These are phyloP conservation scores for Eciton burchellii DNA, from an alignment of 1,140 invertebrate species.

Conservation along the genomic window DNA sequence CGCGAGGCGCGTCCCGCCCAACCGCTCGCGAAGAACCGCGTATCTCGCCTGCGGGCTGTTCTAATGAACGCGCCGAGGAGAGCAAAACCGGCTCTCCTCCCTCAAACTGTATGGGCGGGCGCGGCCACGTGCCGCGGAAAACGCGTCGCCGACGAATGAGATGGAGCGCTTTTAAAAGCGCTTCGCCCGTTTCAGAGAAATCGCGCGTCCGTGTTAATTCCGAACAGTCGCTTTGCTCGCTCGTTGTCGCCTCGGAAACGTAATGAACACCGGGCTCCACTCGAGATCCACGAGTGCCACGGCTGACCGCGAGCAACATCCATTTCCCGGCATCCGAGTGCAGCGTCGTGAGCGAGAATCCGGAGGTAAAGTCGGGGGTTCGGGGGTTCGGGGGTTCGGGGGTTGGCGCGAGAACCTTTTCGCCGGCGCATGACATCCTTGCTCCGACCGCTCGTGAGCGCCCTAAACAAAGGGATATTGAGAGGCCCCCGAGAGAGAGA, in stretches of 20 bases:
- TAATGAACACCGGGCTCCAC: too few species aligned
- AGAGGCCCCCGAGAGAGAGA: slow-evolving; percentile 73
- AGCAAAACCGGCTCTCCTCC: slow-evolving; percentile 63
- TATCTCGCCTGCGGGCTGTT: slow-evolving; percentile 67
- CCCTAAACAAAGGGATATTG: slow-evolving; percentile 81
- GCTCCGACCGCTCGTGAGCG: slow-evolving; percentile 76
- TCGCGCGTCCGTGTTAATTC: neutral
- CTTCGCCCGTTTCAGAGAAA: neutral
- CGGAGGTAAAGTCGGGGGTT: slow-evolving; percentile 64
- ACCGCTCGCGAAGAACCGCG: slow-evolving; percentile 40
- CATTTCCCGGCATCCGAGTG: slow-evolving; percentile 63
- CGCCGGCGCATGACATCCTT: slow-evolving; percentile 73
- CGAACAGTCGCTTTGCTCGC: too few species aligned
- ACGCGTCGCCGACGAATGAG: slow-evolving; percentile 7
- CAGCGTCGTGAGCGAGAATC: slow-evolving; percentile 66
- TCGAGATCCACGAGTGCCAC: neutral
- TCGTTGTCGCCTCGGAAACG: too few species aligned
- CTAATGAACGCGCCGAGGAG: slow-evolving; percentile 69
- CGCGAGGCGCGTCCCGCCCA: slow-evolving; percentile 54
- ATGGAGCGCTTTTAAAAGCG: neutral
- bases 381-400: too few species aligned
- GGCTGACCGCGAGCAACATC: slow-evolving; percentile 61
- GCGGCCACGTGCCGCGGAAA: slow-evolving; percentile 71
- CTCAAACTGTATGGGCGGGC: slow-evolving; percentile 71
- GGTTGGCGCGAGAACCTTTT: slow-evolving; percentile 65